phyloP scores from a whole-genome alignment of 2,888 invertebrate species.

The Lasius platythorax region DNA sequence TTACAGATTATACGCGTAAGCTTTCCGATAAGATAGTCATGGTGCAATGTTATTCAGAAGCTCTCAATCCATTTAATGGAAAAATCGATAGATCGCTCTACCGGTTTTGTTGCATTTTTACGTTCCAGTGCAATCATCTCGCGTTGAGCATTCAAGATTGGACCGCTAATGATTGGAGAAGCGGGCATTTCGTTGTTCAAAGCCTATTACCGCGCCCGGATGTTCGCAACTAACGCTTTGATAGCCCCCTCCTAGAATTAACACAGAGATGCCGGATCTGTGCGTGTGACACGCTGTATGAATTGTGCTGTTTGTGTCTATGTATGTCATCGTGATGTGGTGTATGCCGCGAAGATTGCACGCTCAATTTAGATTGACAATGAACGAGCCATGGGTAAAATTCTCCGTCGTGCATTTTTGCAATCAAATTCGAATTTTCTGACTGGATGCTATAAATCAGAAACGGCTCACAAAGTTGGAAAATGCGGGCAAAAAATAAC shows the following conservation, averaged over 20 bases:
- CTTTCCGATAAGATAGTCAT: constrained; percentile 52
- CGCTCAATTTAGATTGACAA: constrained; percentile 49
- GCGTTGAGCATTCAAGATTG: constrained; percentile 21
- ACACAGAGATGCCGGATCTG: constrained; percentile 14
- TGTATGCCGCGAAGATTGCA: constrained; percentile 24
- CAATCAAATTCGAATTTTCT: background rate
- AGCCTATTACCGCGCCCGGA: constrained; percentile 74
- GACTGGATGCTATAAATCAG: background rate
- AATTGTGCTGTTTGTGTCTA: constrained; percentile 11
- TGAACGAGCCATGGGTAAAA: background rate
- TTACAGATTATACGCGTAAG: background rate
- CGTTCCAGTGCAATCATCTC: background rate
- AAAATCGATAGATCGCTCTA: background rate
- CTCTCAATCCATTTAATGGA: background rate
- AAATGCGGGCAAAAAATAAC: background rate
- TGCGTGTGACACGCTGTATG: constrained; percentile 18
- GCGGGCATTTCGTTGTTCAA: constrained; percentile 67
- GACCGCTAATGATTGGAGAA: constrained; percentile 49
- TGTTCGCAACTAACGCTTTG: constrained; percentile 75
- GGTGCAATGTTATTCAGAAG: background rate
- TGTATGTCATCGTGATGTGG: constrained; percentile 9
- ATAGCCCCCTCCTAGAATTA: constrained; percentile 54
- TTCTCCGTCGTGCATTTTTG: background rate
- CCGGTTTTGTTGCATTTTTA: background rate
- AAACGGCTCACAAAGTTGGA: background rate